A percentile compares a stretch with the other conserved stretches of the same genome.
Evolutionary conservation across 2,888 invertebrate species (phyloP).

Genomic region (Caradrina kadenii): DNA sequence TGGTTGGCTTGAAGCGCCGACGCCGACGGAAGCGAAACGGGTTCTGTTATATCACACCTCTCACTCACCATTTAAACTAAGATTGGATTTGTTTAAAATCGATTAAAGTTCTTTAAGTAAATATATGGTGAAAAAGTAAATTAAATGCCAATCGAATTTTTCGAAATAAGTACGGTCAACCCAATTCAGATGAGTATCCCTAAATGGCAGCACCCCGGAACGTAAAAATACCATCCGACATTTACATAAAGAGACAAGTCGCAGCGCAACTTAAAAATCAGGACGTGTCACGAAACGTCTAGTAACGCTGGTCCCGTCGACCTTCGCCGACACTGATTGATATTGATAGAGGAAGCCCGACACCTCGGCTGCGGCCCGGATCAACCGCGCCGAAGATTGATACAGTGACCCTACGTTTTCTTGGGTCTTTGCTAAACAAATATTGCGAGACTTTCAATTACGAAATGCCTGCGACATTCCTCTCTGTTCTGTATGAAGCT

Average conservation of each 20-base stretch:
- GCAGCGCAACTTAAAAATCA: conserved; percentile 43
- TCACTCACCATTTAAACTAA: conserved; percentile 18
- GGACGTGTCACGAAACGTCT: conserved; percentile 52
- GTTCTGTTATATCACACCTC: conserved; percentile 38
- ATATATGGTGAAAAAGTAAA: not conserved
- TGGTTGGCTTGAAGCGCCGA: conserved; percentile 24
- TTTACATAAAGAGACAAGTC: conserved; percentile 44
- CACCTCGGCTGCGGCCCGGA: conserved; percentile 60
- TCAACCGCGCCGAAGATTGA: conserved; percentile 65
- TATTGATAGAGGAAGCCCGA: conserved; percentile 78
- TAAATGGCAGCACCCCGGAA: not conserved
- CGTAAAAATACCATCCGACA: conserved; percentile 15
- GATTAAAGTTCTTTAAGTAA: not conserved
- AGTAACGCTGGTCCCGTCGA: conserved; percentile 52
- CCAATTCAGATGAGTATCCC: not conserved
- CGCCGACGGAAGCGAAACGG: conserved; percentile 43
- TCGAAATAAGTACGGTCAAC: not conserved
- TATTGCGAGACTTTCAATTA: conserved; percentile 58
- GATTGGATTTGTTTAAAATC: conserved; percentile 13
- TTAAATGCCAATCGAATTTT: not conserved
- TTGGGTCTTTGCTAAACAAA: conserved; percentile 52
- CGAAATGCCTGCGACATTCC: conserved; percentile 45
- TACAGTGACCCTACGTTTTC: conserved; percentile 63
- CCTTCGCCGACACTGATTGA: conserved; percentile 78
- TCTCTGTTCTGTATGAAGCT: conserved; percentile 10